These are phyloP conservation scores for Enteromius paludinosus DNA, from an alignment of 2,797 vertebrate genomes.

Conservation along the genomic window DNA sequence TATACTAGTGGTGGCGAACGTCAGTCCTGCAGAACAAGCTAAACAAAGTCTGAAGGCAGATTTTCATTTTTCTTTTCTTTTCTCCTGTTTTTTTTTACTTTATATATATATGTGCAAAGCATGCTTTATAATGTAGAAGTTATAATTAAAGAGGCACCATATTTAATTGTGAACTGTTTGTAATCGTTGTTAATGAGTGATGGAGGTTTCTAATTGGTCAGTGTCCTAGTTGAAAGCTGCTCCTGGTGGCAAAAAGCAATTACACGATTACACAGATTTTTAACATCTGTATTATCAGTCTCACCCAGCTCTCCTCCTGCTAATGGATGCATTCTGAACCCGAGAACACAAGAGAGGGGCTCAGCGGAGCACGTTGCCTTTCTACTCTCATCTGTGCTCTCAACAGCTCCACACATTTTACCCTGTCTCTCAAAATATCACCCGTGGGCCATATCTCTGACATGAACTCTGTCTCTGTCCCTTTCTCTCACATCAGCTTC, in stretches of 20 bases:
- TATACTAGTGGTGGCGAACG: too few species aligned
- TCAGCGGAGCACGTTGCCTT: neutral
- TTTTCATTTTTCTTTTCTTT: neutral
- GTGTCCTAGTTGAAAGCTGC: constrained; percentile 47
- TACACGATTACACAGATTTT: constrained; percentile 58
- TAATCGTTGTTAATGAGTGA: neutral
- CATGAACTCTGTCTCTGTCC: constrained; percentile 18
- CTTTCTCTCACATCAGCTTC: constrained; percentile 24
- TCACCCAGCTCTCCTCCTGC: constrained; percentile 50
- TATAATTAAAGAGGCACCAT: neutral
- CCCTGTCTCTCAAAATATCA: constrained; percentile 53
- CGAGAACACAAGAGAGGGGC: neutral
- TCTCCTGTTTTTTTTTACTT: neutral
- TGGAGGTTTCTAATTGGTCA: constrained; percentile 30
- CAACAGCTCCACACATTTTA: constrained; percentile 51
- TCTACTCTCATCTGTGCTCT: constrained; percentile 33
- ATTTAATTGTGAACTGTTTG: neutral
- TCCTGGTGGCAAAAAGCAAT: constrained; percentile 70
- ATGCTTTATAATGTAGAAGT: neutral
- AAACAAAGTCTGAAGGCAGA: neutral
- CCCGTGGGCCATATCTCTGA: constrained; percentile 44
- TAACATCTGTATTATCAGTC: constrained; percentile 63
- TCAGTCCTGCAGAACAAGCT: too few species aligned
- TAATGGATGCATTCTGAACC: constrained; percentile 56
- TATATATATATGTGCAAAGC: neutral